Evolutionary conservation across 2,797 vertebrate species (phyloP), one percentile per base, ranked within the genome.

Genomic region (Hozukius guyotensis): DNA sequence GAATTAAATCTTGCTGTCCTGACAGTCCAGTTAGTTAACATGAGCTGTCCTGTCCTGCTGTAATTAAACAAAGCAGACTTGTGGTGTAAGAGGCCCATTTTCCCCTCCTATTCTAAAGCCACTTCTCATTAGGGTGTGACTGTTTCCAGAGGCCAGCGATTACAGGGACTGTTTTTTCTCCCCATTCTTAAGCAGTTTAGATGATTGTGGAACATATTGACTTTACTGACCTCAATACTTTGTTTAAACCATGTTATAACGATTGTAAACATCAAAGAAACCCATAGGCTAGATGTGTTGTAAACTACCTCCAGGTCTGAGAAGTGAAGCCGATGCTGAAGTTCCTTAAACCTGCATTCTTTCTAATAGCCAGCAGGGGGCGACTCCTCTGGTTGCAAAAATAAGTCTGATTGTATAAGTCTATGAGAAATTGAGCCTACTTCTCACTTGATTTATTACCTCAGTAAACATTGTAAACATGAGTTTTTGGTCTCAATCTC

Each of bases 41-140:
- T 32, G 65, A 70, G 11, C 74, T 27, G 64, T 62, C 70, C 68
- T 72, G 64, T 68, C 74, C 29, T 46, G 52, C 65, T 65, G 81
- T 78, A 84, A 78, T 85, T 86, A 82, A 76, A 82, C 31, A 78
- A 74, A 62, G 60, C 8, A 38, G 77, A 76, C 69, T 67, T 73
- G 78, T 60, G 55, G 63, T 67, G 65, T 70, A 18, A 34, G 46
- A 59, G n/a, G 70, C 38, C 56, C 24, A 64, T 79, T 80, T 74
- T 46, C 64, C 56, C 13, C 66, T 27, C 64, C 46, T 53, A 46
- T 85, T 84, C 72, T 80, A 64, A 72, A 77, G 77, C 57, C 77
- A 82, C 62, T 78, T 77, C 62, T 81, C 76, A 85, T 84, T 85
- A 86, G 22, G 31, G 22, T 53, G 11, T 61, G 70, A 63, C 42